Evolutionary conservation across 2,888 invertebrate genomes (phyloP).

Genomic region (Bellardia pandia): DNA sequence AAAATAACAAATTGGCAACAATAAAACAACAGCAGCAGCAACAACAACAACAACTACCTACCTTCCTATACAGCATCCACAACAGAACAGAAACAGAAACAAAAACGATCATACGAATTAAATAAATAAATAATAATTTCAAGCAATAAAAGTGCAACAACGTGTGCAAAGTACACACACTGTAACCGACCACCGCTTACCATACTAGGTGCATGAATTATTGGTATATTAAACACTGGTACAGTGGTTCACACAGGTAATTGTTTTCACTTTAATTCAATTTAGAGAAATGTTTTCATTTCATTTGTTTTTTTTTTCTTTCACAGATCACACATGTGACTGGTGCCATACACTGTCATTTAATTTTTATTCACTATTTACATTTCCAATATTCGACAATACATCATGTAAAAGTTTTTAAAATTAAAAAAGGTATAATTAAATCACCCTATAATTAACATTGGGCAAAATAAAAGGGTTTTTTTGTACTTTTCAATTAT

Average conservation of each 20-base stretch:
- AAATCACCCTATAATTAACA: too few relatives aligned
- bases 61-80: background rate
- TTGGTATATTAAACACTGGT: background rate
- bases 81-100: background rate
- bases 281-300: too few relatives aligned
- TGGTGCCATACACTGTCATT: too few relatives aligned
- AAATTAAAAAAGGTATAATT: too few relatives aligned
- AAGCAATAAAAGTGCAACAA: constrained; percentile 65
- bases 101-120: constrained; percentile 61
- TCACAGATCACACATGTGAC: too few relatives aligned
- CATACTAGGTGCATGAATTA: constrained; percentile 32
- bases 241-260: background rate
- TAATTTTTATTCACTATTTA: too few relatives aligned
- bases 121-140: constrained; percentile 64
- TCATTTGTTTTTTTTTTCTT: too few relatives aligned
- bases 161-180: constrained; percentile 58
- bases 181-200: background rate
- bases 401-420: too few relatives aligned
- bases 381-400: too few relatives aligned
- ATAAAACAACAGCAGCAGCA: constrained; percentile 48
- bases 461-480: too few relatives aligned
- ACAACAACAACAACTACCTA: background rate
- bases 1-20: constrained; percentile 69
- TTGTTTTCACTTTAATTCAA: too few relatives aligned
- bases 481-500: too few relatives aligned